Conservation (phyloP, 2,113 vertebrate genomes). For the Oncorhynchus tshawytscha region DNA sequence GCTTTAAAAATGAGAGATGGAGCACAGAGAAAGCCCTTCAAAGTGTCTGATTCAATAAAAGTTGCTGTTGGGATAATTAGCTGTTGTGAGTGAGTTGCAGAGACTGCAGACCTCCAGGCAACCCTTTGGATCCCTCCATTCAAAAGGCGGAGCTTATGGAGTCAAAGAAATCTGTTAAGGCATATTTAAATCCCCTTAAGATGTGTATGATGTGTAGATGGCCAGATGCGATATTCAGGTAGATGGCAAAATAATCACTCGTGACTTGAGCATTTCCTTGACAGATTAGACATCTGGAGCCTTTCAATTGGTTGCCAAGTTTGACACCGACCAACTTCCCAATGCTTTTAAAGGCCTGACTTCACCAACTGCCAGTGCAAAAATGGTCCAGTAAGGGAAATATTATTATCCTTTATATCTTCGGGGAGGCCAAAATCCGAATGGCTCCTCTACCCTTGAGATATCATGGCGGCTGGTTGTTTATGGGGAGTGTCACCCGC, state of each 20-base stretch:
- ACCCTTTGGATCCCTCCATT: constrained; percentile 53
- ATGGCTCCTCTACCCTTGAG: constrained; percentile 47
- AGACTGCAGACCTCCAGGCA: constrained; percentile 28
- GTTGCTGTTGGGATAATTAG: constrained; percentile 61
- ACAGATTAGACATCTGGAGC: neutral
- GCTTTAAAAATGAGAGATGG: constrained; percentile 62
- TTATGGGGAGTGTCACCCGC: constrained; percentile 57
- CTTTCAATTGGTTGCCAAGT: neutral
- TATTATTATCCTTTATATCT: constrained; percentile 60
- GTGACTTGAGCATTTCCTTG: neutral
- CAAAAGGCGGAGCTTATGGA: constrained; percentile 19
- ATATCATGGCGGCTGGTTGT: constrained; percentile 52
- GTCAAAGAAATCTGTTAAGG: neutral
- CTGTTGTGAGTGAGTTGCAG: constrained; percentile 30
- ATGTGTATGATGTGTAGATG: neutral
- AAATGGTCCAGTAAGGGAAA: constrained; percentile 34
- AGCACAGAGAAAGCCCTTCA: constrained; percentile 59
- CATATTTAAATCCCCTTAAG: neutral
- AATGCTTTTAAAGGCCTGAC: neutral
- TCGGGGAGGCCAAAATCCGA: constrained; percentile 41
- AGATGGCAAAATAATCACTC: neutral
- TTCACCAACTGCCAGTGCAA: too few relatives aligned
- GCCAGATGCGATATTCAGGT: neutral
- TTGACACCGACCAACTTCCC: neutral
- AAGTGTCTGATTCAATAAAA: constrained; percentile 67